Evolutionary conservation across 1,140 invertebrate species (phyloP), one percentile per base, ranked within the genome.

Genomic region (Procambarus virginalis): DNA sequence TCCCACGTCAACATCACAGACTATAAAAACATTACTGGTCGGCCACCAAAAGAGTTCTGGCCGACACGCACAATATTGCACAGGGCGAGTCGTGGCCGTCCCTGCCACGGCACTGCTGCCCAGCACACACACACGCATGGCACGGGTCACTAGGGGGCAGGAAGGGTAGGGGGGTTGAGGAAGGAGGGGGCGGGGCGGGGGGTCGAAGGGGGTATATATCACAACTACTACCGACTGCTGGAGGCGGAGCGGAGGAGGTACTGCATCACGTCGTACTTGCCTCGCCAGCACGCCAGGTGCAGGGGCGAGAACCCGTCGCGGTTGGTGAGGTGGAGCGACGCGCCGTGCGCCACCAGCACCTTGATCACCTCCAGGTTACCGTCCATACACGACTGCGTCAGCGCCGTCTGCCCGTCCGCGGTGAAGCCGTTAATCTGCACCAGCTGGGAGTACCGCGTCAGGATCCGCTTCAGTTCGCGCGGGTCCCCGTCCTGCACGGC

Each of bases 331-430:
- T 93, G 92, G 2, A 94, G 93, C 92, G 95, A 94, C 10, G 95
- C 95, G 34, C 95, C 95, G 86, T 94, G 94, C 90, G 94, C 93
- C 58, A 95, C 93, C 86, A 95, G 93, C 22, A 95, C 90, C 93
- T 95, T 95, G 64, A 95, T 94, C 68, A 95, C 93, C 92, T 95
- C 95, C 87, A 95, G 92, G 91, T 95, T 95, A 2, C 95, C 95
- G 84, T 94, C 93, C 86, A 94, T 92, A 85, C 94, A 94, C 84
- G 94, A 93, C 88, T 94, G 94, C 91, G 95, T 95, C 22, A 95
- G 92, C 2, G 94, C 93, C 45, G 95, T 95, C 92, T 95, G 94
- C 14, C 95, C 95, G 82, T 95, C 94, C 73, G 93, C 93, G 91
- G 95, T 94, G 84, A 94, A 94, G 49, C 93, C 92, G 92, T 95